Conservation (phyloP, 2,797 vertebrate genomes). For the Ataeniobius toweri region DNA sequence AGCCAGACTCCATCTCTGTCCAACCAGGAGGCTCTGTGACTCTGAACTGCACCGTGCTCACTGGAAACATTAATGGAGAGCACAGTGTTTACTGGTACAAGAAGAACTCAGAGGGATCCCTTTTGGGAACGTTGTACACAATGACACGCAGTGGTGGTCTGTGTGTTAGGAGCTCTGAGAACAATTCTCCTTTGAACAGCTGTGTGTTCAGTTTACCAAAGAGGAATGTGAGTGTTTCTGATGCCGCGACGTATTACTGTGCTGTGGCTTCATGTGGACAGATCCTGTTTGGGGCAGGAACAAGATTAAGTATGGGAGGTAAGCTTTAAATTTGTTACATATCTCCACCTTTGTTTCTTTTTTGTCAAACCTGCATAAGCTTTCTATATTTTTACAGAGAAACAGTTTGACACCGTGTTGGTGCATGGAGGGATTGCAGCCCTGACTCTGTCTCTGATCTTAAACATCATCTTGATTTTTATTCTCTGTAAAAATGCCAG, state of each 20-base stretch:
- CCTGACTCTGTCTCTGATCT: slow-evolving; percentile 29
- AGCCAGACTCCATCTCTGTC: slow-evolving; percentile 17
- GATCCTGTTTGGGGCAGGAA: slow-evolving; percentile 51
- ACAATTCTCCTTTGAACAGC: slow-evolving; percentile 3
- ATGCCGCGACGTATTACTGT: slow-evolving; percentile 58
- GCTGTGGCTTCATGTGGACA: slow-evolving; percentile 58
- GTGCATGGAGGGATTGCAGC: slow-evolving; percentile 5
- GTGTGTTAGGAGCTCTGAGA: slow-evolving; percentile 25
- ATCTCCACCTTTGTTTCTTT: background rate
- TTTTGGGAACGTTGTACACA: slow-evolving; percentile 40
- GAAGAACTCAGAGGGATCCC: slow-evolving; percentile 21
- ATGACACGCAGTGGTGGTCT: slow-evolving; percentile 9
- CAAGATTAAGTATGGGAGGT: slow-evolving; percentile 38
- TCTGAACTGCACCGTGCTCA: slow-evolving; percentile 56
- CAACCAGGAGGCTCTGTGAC: slow-evolving; percentile 48
- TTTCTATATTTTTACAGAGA: slow-evolving; percentile 16
- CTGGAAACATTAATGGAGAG: slow-evolving; percentile 24
- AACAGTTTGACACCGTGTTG: background rate
- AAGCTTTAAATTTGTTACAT: background rate
- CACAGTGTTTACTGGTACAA: slow-evolving; percentile 64
- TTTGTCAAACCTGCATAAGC: background rate
- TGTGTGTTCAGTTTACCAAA: slow-evolving; percentile 54
- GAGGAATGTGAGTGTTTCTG: slow-evolving; percentile 31
- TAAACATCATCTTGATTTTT: slow-evolving; percentile 30
- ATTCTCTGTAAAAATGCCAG: slow-evolving; percentile 21